Evolutionary conservation across 2,888 invertebrate genomes (phyloP).

Genomic region (Glaucopsyche alexis): DNA sequence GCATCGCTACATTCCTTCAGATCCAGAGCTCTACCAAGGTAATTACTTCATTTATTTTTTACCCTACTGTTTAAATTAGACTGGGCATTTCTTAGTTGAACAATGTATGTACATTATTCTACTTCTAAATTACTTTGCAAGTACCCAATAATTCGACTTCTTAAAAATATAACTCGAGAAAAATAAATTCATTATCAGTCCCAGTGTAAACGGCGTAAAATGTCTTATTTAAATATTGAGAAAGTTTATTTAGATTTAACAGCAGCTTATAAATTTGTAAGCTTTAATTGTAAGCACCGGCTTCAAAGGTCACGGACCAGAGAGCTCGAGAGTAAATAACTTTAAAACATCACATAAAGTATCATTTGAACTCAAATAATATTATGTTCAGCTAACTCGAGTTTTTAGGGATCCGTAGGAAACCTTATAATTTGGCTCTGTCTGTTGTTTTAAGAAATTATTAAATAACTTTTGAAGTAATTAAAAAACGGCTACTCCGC

Average conservation of each 20-base stretch:
- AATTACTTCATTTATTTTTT: slow-evolving; percentile 46
- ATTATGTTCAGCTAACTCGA: too few species aligned
- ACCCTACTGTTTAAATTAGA: background rate
- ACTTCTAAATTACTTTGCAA: too few species aligned
- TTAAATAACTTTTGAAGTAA: too few species aligned
- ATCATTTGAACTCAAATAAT: background rate
- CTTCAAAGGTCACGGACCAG: slow-evolving; percentile 66
- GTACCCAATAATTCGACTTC: too few species aligned
- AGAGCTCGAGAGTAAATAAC: slow-evolving; percentile 61
- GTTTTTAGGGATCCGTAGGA: too few species aligned
- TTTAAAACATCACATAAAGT: background rate
- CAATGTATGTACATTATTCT: too few species aligned
- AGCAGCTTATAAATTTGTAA: slow-evolving; percentile 39
- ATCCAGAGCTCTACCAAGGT: slow-evolving; percentile 91
- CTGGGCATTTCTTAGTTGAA: too few species aligned
- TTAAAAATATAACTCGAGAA: too few species aligned
- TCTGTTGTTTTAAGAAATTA: too few species aligned
- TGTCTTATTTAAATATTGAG: slow-evolving; percentile 43
- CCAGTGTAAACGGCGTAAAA: background rate
- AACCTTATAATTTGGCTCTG: too few species aligned
- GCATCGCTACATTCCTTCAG: slow-evolving; percentile 96
- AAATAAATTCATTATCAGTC: too few species aligned
- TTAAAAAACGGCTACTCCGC: too few species aligned
- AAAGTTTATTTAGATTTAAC: background rate
- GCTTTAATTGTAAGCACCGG: slow-evolving; percentile 43